Evolutionary conservation across 2,113 vertebrate genomes (phyloP).

Genomic region (Rhineura floridana): DNA sequence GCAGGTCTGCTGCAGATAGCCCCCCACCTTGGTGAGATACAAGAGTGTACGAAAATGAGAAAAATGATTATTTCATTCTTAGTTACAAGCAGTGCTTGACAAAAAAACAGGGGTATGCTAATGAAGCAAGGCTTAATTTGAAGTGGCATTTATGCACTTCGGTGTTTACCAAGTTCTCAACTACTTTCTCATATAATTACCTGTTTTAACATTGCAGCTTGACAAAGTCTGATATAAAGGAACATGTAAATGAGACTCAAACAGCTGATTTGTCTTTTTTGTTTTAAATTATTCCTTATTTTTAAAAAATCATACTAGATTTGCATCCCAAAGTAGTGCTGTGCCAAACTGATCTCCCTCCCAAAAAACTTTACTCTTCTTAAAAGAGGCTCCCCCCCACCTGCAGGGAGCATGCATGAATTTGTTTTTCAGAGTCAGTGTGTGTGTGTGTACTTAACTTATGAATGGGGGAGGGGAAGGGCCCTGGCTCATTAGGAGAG

Average conservation of each 20-base stretch:
- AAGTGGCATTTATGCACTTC: slow-evolving; percentile 50
- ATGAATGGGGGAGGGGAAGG: too few relatives aligned
- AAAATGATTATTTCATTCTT: slow-evolving; percentile 2
- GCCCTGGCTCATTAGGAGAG: too few relatives aligned
- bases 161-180: slow-evolving; percentile 55
- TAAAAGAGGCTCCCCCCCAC: too few relatives aligned
- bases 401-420: too few relatives aligned
- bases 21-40: slow-evolving; percentile 18
- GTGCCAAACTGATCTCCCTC: background rate
- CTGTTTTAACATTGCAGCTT: slow-evolving; percentile 38
- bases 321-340: background rate
- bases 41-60: background rate
- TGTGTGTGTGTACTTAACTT: too few relatives aligned
- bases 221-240: slow-evolving; percentile 25
- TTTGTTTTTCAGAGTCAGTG: too few relatives aligned
- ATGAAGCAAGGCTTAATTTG: slow-evolving; percentile 39
- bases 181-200: slow-evolving; percentile 46
- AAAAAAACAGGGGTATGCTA: slow-evolving; percentile 41
- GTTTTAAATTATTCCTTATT: background rate
- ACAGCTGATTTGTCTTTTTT: slow-evolving; percentile 34
- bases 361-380: too few relatives aligned
- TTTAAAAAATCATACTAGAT: background rate
- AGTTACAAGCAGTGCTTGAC: slow-evolving; percentile 24
- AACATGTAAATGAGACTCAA: slow-evolving; percentile 35
- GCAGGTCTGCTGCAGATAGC: background rate